These are phyloP conservation scores for Lasius platythorax DNA, from an alignment of 2,888 invertebrate genomes.

Conservation along the genomic window DNA sequence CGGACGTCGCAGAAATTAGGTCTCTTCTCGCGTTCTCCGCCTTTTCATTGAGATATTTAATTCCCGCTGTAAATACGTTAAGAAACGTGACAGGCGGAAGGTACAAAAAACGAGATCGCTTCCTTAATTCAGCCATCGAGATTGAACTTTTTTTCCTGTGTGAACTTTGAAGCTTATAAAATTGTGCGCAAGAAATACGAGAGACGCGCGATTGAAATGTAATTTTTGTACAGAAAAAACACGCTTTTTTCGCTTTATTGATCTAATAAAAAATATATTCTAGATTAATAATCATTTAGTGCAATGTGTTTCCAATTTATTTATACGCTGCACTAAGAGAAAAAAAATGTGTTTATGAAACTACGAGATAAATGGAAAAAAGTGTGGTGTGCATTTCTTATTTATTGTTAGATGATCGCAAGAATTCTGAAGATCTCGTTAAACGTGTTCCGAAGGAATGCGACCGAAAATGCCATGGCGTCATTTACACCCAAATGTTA, in stretches of 20 bases:
- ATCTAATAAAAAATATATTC: neutral
- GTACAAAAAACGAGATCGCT: neutral
- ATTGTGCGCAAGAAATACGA: neutral
- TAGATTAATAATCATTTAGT: neutral
- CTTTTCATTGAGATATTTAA: constrained; percentile 13
- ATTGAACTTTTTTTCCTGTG: neutral
- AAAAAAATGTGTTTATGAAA: no score
- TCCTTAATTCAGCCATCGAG: constrained; percentile 1
- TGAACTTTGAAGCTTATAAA: neutral
- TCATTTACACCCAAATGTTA: constrained; percentile 6
- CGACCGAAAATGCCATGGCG: constrained; percentile 33
- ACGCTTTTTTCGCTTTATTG: neutral
- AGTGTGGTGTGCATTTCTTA: neutral
- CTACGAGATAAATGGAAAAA: neutral
- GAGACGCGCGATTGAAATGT: neutral
- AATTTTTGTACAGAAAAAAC: neutral
- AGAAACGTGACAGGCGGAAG: neutral
- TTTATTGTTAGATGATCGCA: neutral
- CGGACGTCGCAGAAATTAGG: constrained; percentile 55
- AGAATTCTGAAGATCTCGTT: constrained; percentile 24
- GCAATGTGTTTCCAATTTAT: neutral
- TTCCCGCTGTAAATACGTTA: neutral
- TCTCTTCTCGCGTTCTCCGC: constrained; percentile 13
- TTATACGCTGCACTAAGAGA: neutral
- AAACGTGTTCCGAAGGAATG: constrained; percentile 21